Percentiles rank a stretch among this genome's conserved stretches.
These are phyloP conservation scores for Muricea muricata DNA, from an alignment of 92 coral and sea anemone species.

Conservation along the genomic window DNA sequence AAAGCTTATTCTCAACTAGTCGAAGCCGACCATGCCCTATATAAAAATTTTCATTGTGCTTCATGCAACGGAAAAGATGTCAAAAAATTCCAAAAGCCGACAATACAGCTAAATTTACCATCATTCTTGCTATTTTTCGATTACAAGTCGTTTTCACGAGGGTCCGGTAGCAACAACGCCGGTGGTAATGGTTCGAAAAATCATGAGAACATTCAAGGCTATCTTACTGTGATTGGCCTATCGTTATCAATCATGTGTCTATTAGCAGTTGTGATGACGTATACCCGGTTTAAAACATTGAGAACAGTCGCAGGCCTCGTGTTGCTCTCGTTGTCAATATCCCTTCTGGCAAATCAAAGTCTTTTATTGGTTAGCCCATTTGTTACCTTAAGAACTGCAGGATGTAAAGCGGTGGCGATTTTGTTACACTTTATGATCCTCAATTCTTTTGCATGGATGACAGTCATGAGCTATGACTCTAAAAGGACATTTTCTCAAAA, in stretches of 20 bases:
- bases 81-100: background rate
- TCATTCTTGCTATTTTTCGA: constrained; percentile 12
- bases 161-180: background rate
- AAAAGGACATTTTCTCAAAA: background rate
- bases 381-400: background rate
- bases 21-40: background rate
- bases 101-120: background rate
- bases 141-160: background rate
- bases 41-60: constrained; percentile 32
- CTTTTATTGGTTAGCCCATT: constrained; percentile 9
- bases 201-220: constrained; percentile 10
- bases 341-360: constrained; percentile 10
- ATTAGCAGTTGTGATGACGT: background rate
- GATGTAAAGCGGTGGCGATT: constrained; percentile 11
- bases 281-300: background rate
- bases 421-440: constrained; percentile 2
- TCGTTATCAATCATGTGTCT: constrained; percentile 17
- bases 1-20: constrained; percentile 7
- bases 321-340: background rate
- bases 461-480: constrained; percentile 23
- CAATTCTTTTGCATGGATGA: constrained; percentile 27
- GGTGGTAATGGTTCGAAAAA: too few relatives aligned
- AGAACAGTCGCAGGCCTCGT: constrained; percentile 19
- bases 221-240: constrained; percentile 12
- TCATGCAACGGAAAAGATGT: background rate